Percentiles rank a stretch among this genome's conserved stretches.
phyloP scores from a whole-genome alignment of 2,797 vertebrate genomes.

The Rhinoraja longicauda region DNA sequence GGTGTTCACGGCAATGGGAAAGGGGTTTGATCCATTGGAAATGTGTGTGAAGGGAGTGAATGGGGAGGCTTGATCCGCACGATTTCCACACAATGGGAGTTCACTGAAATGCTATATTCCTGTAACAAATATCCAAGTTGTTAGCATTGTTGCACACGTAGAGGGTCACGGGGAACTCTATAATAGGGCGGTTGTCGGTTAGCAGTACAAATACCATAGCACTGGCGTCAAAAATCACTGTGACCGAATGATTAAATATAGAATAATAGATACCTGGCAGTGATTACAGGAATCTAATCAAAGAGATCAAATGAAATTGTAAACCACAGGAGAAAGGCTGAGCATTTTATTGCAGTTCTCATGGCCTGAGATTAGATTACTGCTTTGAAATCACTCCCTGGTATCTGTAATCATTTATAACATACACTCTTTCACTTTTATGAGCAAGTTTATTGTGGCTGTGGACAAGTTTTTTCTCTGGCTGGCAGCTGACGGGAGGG shows the following conservation, averaged over 20 bases:
- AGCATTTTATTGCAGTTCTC: not conserved
- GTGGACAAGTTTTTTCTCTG: not conserved
- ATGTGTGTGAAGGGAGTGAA: not conserved
- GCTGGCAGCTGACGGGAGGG: not conserved
- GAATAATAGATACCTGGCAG: conserved; percentile 17
- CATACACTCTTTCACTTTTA: conserved; percentile 3
- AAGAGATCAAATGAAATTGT: conserved; percentile 21
- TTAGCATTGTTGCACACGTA: not conserved
- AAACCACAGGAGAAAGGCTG: conserved; percentile 6
- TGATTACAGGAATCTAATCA: conserved; percentile 16
- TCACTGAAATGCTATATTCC: not conserved
- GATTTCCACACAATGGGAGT: not conserved
- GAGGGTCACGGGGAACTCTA: not conserved
- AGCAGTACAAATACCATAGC: not conserved
- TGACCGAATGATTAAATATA: conserved; percentile 22
- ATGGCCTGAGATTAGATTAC: conserved; percentile 19
- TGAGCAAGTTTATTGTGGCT: not conserved
- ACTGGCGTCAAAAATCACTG: not conserved
- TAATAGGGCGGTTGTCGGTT: not conserved
- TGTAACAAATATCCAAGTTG: not conserved
- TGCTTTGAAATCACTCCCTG: conserved; percentile 22
- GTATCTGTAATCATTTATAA: conserved; percentile 34
- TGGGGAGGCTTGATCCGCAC: not conserved
- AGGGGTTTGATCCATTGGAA: not conserved
- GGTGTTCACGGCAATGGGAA: not conserved